Percentiles rank a stretch among this genome's conserved stretches.
Conservation (phyloP, 2,797 vertebrate species). For the Thamnophis elegans region DNA sequence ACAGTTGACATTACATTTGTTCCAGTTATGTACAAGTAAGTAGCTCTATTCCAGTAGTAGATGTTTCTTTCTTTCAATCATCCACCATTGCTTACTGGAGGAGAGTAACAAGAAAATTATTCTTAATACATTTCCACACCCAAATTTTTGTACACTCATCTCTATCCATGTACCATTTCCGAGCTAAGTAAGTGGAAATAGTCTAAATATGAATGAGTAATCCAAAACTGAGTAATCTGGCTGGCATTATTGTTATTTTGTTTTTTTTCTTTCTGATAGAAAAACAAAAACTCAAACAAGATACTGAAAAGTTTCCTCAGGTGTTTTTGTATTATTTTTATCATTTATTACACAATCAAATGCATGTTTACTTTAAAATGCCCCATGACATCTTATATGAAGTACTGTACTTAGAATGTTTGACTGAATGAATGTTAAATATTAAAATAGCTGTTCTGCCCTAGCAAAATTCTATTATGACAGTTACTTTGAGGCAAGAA, state of each 20-base stretch:
- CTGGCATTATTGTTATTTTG: background rate
- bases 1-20: background rate
- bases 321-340: background rate
- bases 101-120: background rate
- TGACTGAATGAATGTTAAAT: background rate
- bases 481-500: background rate
- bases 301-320: background rate
- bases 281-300: background rate
- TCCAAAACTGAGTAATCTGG: background rate
- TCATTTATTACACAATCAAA: background rate
- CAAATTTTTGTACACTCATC: background rate
- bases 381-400: background rate
- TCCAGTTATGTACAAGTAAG: background rate
- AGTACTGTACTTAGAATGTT: background rate
- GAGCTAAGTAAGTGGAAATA: background rate
- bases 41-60: background rate
- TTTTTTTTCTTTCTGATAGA: background rate
- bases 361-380: background rate
- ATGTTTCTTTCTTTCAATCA: slow-evolving; percentile 19
- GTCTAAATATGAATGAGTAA: slow-evolving; percentile 5
- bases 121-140: slow-evolving; percentile 25
- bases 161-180: background rate
- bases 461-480: background rate
- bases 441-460: background rate
- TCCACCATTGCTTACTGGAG: background rate